Evolutionary conservation across 2,797 vertebrate genomes (phyloP), one percentile per base, ranked within the genome.

Genomic region (Premnoplex brunnescens): DNA sequence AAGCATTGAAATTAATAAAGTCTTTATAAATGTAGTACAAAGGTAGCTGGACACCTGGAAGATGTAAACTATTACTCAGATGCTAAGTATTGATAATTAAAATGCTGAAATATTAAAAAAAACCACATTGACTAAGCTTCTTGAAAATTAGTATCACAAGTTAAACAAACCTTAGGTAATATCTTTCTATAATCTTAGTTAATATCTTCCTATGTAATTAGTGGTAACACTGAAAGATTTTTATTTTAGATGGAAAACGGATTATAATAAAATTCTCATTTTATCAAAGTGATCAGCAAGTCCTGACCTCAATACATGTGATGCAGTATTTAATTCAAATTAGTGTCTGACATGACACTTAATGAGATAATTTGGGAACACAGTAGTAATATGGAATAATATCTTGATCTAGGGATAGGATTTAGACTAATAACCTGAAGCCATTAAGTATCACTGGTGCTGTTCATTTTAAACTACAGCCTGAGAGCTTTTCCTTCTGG

Each of bases 391-490:
- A 78, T 14, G 72, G 54, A 78, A 67, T 74, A 75, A 44, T 83
- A 63, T 75, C 66, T 69, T 93, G 27, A 93, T 46, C 21, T 43
- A 78, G 34, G 17, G 30, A 44, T 34, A 54, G 27, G 46, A 91
- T 84, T 95, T 58, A 85, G 54, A 72, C 16, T 91, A 85, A 74
- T 80, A 91, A 87, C 10, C 34, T 62, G 26, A 87, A 95, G 56
- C 54, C 3, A 3, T 62, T 46, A 82, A 89, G 27, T 68, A 59
- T 3, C 12, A 64, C 23, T 62, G 41, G 3, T 88, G 30, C 16
- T 2, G 2, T 77, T 88, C 15, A 52, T 80, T 93, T 87, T 80
- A 84, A 91, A 66, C n/a, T 59, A 21, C 20, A 81, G 9, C 23
- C 43, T 59, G 32, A 74, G 60, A 87, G 13, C n/a, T n/a, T 43